Evolutionary conservation across 2,888 invertebrate species (phyloP), one percentile per base, ranked within the genome.

Genomic region (Tenthredo notha): DNA sequence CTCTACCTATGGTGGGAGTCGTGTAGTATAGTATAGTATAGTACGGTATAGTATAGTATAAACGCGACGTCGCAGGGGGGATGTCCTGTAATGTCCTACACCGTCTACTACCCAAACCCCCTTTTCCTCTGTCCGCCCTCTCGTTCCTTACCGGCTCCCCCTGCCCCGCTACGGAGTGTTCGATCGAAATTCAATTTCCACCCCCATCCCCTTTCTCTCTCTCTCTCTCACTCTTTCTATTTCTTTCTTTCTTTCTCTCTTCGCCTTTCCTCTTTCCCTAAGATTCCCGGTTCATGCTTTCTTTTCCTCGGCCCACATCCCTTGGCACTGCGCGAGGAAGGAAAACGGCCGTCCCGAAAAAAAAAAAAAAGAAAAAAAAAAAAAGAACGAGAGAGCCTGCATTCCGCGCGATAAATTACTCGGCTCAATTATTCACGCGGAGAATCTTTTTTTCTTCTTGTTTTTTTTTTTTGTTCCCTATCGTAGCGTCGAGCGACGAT

Each of bases 181-280:
- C 92, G 92, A 92, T 92, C 92, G 92, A 92, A 92, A 92, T 92
- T 92, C 92, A 92, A 92, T 92, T 92, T 92, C 92, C 92, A 92
- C 92, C 91, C 88, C 87, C 87, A 87, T 87, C 88, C 88, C 90
- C 88, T 88, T 87, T 86, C 85, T 86, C 87, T 88, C 89, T 88
- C 89, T 85, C 61, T 74, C 74, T 72, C 72, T 77, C 70, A 58
- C 29, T 61, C 50, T 84, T 37, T 67, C n/a, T 67, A 61, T 84
- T n/a, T 43, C n/a, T 37, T 75, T 61, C 75, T 78, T 84, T 84
- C 33, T 2, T 82, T 25, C 50, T 18, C 77, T 77, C 54, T 65
- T 58, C 43, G 67, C 77, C 18, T 70, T 78, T 61, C 25, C 84
- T 72, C 88, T 87, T 85, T 87, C 87, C 80, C 83, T 86, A 84